phyloP scores from a whole-genome alignment of 2,797 vertebrate species.

The Gadopsis bispinosus region DNA sequence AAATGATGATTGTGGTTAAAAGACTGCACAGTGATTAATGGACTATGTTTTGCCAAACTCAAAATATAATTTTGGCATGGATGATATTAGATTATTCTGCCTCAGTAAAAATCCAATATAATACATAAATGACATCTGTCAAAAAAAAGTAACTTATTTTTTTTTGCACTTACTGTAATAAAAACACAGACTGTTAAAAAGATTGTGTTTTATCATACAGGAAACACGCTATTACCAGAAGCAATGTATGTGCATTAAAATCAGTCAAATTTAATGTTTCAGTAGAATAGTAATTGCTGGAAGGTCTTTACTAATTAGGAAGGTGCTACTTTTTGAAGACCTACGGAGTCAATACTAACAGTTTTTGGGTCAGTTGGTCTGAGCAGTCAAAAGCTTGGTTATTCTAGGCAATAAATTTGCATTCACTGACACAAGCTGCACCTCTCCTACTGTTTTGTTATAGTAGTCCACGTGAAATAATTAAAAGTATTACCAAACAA shows the following conservation, averaged over 20 bases:
- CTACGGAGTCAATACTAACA: not conserved
- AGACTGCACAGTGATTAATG: not conserved
- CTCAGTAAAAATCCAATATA: not conserved
- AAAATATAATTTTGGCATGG: not conserved
- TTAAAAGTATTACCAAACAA: not conserved
- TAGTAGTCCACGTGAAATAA: not conserved
- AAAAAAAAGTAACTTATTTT: not conserved
- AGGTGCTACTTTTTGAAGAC: not conserved
- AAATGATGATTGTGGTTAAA: not conserved
- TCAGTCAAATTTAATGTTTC: constrained; percentile 4
- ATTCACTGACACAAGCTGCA: not conserved
- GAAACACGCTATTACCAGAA: constrained; percentile 10
- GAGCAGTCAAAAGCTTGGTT: not conserved
- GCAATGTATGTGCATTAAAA: constrained; percentile 20
- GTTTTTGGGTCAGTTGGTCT: too few relatives aligned
- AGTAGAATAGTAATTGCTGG: not conserved
- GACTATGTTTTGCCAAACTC: not conserved
- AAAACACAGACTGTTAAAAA: not conserved
- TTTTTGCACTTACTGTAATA: not conserved
- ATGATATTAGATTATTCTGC: not conserved
- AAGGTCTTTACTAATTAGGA: not conserved
- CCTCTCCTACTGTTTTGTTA: not conserved
- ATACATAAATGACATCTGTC: not conserved
- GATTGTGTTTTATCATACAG: not conserved
- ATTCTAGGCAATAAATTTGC: not conserved